Conservation (phyloP, 2,888 invertebrate species). For the Hoplodrina blanda region DNA sequence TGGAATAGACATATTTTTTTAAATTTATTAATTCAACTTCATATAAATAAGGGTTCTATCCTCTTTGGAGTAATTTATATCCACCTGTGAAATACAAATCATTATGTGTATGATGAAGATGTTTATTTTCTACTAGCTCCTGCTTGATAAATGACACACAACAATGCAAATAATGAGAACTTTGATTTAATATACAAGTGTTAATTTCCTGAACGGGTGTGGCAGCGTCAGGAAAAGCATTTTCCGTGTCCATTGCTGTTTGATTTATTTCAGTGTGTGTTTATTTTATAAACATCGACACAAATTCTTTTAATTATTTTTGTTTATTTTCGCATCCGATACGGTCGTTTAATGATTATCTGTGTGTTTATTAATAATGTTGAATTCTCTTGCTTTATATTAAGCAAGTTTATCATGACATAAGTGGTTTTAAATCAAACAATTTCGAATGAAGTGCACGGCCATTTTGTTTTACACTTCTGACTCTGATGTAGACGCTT, state of each 20-base stretch:
- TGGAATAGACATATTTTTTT: neutral
- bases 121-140: conserved; percentile 37
- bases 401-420: no score
- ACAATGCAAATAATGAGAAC: conserved; percentile 36
- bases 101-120: conserved; percentile 27
- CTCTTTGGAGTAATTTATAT: conserved; percentile 55
- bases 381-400: neutral
- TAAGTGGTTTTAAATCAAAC: no score
- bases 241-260: conserved; percentile 9
- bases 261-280: conserved; percentile 24
- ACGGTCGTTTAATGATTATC: neutral
- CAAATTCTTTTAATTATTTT: conserved; percentile 12
- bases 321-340: neutral
- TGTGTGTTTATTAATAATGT: neutral
- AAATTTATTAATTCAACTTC: conserved; percentile 53
- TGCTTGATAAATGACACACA: conserved; percentile 42
- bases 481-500: no score
- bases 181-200: conserved; percentile 43
- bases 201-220: conserved; percentile 35
- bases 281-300: conserved; percentile 8
- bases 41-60: conserved; percentile 51
- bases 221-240: conserved; percentile 24
- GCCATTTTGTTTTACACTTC: neutral
- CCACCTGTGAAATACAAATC: conserved; percentile 64
- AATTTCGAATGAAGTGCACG: neutral